A percentile compares a stretch with the other conserved stretches of the same genome.
phyloP scores from a whole-genome alignment of 1,140 invertebrate species.

The Drosophila sp. region DNA sequence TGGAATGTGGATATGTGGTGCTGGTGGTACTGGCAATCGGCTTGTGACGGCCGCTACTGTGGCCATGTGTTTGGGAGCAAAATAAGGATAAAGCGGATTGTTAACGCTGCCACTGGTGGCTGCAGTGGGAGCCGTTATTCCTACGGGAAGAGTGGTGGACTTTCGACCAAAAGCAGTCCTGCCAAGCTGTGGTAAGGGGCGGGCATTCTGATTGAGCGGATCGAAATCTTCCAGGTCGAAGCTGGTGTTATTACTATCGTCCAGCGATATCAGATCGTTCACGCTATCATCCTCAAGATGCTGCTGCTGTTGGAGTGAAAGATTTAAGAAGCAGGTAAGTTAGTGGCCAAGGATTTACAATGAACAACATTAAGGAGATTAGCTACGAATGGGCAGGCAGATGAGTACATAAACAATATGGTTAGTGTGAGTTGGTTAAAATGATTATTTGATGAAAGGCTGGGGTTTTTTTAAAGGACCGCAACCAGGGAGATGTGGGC shows the following conservation, averaged over 20 bases:
- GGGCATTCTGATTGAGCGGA: constrained; percentile 81
- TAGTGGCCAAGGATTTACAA: constrained; percentile 1
- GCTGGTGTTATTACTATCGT: constrained; percentile 80
- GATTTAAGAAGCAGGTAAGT: constrained; percentile 31
- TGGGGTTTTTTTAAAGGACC: constrained; percentile 32
- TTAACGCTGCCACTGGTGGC: constrained; percentile 70
- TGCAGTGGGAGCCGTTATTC: constrained; percentile 63
- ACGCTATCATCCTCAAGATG: constrained; percentile 66
- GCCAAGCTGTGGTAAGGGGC: constrained; percentile 64
- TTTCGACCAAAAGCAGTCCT: constrained; percentile 68
- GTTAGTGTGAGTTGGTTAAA: constrained; percentile 48
- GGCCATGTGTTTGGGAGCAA: constrained; percentile 83
- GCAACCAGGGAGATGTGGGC: constrained; percentile 53
- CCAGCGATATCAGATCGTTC: constrained; percentile 82
- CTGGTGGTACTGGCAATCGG: constrained; percentile 43
- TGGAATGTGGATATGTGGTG: constrained; percentile 46
- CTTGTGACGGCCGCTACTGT: constrained; percentile 64
- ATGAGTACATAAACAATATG: constrained; percentile 19
- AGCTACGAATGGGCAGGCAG: constrained; percentile 19
- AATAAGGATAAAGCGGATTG: constrained; percentile 86
- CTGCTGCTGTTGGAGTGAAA: constrained; percentile 42
- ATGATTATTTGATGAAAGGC: constrained; percentile 3
- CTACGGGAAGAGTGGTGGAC: constrained; percentile 83
- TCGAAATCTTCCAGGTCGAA: constrained; percentile 82
- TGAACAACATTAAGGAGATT: constrained; percentile 5